phyloP scores from a whole-genome alignment of 2,888 invertebrate species.

The Lingula anatina region DNA sequence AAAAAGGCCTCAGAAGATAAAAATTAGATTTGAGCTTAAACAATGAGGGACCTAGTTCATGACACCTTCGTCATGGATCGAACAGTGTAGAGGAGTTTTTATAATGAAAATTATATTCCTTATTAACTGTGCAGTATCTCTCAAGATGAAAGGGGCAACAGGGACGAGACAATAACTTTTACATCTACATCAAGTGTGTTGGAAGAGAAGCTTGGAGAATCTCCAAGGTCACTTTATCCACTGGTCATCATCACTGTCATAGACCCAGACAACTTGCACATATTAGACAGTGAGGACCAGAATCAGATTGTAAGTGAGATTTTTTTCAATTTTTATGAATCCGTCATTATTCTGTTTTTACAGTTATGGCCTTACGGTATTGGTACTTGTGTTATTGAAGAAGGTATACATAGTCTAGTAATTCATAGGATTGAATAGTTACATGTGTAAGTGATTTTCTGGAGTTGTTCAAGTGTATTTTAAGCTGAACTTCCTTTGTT shows the following conservation, averaged over 20 bases:
- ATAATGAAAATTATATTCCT: neutral
- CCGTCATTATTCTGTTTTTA: conserved; percentile 1
- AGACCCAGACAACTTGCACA: neutral
- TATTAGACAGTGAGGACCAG: neutral
- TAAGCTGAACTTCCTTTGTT: too few species aligned
- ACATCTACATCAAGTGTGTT: conserved; percentile 12
- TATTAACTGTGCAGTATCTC: neutral
- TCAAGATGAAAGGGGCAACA: conserved; percentile 3
- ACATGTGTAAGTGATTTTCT: too few species aligned
- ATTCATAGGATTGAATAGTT: too few species aligned
- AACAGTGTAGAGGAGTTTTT: neutral
- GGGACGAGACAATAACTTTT: conserved; percentile 1
- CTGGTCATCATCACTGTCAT: conserved; percentile 20
- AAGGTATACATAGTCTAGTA: too few species aligned
- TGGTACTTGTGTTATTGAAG: too few species aligned
- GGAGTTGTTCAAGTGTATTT: too few species aligned
- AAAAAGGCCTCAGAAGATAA: too few species aligned
- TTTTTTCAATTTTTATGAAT: neutral
- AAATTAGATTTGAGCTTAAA: too few species aligned
- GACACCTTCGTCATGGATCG: neutral
- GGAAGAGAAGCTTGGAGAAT: conserved; percentile 17
- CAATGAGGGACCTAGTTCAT: too few species aligned
- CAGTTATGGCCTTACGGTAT: too few species aligned
- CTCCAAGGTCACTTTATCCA: conserved; percentile 27
- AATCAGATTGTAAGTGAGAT: neutral